These are phyloP conservation scores for Bufotes viridis DNA, from an alignment of 2,797 vertebrate species.

Conservation along the genomic window DNA sequence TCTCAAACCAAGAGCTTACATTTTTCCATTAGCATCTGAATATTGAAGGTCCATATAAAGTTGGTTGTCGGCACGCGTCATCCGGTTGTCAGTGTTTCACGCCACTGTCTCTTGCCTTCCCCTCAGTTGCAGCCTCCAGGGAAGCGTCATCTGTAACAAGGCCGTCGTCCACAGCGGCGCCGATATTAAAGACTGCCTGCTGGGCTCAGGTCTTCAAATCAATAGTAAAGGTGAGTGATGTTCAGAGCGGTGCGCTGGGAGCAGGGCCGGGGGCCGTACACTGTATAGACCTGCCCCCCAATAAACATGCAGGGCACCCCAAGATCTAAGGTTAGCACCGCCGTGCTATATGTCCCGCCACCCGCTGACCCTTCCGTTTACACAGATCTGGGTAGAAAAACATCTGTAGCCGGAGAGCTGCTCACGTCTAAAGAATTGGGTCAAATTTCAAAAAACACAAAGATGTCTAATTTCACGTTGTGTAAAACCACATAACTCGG, in stretches of 20 bases:
- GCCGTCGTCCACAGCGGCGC: slow-evolving; percentile 89
- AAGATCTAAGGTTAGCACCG: too few relatives aligned
- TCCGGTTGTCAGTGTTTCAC: neutral
- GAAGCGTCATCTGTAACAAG: slow-evolving; percentile 92
- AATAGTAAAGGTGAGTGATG: slow-evolving; percentile 79
- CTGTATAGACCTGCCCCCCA: too few relatives aligned
- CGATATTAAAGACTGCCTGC: slow-evolving; percentile 92
- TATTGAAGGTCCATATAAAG: too few relatives aligned
- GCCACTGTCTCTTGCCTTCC: neutral
- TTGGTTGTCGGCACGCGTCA: neutral
- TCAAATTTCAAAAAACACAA: neutral
- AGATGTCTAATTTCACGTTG: neutral
- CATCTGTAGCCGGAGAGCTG: neutral
- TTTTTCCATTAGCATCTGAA: too few relatives aligned
- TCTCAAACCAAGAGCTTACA: too few relatives aligned
- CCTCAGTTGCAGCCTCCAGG: slow-evolving; percentile 88
- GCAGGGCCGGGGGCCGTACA: too few relatives aligned
- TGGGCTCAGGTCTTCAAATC: slow-evolving; percentile 87
- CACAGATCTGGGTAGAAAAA: neutral
- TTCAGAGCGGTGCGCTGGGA: neutral
- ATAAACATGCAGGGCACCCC: too few relatives aligned
- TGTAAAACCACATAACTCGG: neutral
- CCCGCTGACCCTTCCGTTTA: neutral
- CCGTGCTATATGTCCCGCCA: neutral
- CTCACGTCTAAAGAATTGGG: neutral